Evolutionary conservation across 2,113 vertebrate species (phyloP), one percentile per base, ranked within the genome.

Genomic region (Cebus imitator): DNA sequence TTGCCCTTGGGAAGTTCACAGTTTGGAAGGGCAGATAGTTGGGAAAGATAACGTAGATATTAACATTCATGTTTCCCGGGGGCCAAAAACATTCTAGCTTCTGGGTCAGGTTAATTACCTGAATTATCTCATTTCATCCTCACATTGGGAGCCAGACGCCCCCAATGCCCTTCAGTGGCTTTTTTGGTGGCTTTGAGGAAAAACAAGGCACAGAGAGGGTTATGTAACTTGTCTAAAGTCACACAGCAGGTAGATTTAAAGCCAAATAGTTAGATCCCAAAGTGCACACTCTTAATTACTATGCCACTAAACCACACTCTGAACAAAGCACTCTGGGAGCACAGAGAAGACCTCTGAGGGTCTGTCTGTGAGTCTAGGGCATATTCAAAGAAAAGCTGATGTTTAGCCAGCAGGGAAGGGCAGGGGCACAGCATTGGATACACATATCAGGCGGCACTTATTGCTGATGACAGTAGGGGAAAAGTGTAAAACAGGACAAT

Each of bases 151-250:
- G 27, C 27, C 61, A 32, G 61, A 30, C 2, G 27, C 25, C 61
- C 11, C 61, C 25, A 30, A 13, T 64, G 61, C 27, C 61, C 27
- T 64, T 64, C 61, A 64, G 61, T 64, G 61, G 30, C 12, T 64
- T 64, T 64, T 64, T 64, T 30, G 61, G 27, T 13, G 61, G 27
- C 27, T 64, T 64, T 64, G 27, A 64, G 92, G 43, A 40, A 40
- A 80, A 45, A 73, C 32, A 52, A 90, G 37, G 27, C 91, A 75
- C 90, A 92, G 94, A 96, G 72, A 91, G 48, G 30, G 35, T 76
- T 88, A 87, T 73, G 48, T 66, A 80, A 70, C 25, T 89, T 73
- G 70, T 23, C 78, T n/a, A 35, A 55, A 37, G 43, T 37, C 78
- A 82, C 66, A 93, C 18, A 84, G 86, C 40, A 21, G 40, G 30